These are phyloP conservation scores for Tauraco erythrolophus DNA, from an alignment of 2,113 vertebrate species.

Conservation along the genomic window DNA sequence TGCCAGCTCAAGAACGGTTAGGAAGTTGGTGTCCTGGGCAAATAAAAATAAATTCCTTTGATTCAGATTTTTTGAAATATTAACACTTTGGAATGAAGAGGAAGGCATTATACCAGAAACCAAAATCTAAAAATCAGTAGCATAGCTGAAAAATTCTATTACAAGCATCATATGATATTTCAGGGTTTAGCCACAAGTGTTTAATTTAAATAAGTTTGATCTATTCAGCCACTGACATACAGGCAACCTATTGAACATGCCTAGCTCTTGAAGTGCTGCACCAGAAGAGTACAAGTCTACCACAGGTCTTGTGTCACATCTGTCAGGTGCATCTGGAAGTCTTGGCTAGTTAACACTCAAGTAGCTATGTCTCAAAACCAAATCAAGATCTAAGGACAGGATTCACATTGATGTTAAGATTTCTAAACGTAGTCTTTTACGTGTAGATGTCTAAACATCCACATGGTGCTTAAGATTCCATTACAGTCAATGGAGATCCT, in stretches of 20 bases:
- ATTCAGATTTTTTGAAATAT: not conserved
- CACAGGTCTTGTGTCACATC: not conserved
- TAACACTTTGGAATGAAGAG: not conserved
- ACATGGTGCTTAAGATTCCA: not conserved
- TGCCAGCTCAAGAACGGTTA: conserved; percentile 91
- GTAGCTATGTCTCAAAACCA: not conserved
- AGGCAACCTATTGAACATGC: not conserved
- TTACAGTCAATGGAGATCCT: not conserved
- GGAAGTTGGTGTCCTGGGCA: conserved; percentile 90
- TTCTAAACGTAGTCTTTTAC: not conserved
- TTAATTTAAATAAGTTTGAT: not conserved
- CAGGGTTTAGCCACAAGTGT: not conserved
- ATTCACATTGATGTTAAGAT: not conserved
- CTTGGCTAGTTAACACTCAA: not conserved
- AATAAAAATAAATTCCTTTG: conserved; percentile 9
- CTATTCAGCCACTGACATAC: not conserved
- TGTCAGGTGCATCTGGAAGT: not conserved
- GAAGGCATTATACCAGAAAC: not conserved
- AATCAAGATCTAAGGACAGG: not conserved
- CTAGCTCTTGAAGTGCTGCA: not conserved
- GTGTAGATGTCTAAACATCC: not conserved
- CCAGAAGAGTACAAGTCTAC: not conserved
- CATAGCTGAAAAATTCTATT: not conserved
- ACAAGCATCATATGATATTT: not conserved
- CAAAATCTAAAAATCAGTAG: not conserved